A percentile compares a stretch with the other conserved stretches of the same genome.
These are phyloP conservation scores for Martes flavigula DNA, from an alignment of 2,797 vertebrate species.

Conservation along the genomic window DNA sequence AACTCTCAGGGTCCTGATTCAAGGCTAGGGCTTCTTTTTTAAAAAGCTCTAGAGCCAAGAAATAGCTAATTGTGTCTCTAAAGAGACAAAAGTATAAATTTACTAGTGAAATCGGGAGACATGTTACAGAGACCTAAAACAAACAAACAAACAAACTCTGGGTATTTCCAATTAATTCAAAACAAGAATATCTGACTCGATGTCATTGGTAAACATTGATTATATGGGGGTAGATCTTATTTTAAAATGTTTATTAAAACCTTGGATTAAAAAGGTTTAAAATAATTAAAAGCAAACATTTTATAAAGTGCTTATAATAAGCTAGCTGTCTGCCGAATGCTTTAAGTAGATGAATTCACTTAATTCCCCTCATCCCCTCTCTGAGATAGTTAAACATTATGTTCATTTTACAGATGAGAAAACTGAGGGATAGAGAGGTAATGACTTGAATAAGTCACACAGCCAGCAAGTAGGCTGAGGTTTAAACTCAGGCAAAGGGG, in stretches of 20 bases:
- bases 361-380: neutral
- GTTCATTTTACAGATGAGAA: neutral
- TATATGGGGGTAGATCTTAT: neutral
- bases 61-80: neutral
- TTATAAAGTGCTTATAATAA: neutral
- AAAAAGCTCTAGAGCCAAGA: neutral
- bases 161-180: neutral
- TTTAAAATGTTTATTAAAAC: constrained; percentile 20
- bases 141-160: neutral
- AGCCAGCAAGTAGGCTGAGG: neutral
- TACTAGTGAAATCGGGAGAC: neutral
- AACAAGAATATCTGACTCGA: neutral
- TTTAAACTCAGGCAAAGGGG: neutral
- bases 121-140: constrained; percentile 3
- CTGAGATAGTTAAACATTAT: neutral
- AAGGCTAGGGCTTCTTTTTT: neutral
- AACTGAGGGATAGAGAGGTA: neutral
- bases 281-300: constrained; percentile 5
- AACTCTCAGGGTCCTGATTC: neutral
- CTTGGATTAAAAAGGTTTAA: neutral
- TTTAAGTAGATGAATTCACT: constrained; percentile 11
- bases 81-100: neutral
- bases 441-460: neutral
- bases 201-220: neutral
- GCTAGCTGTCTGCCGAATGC: neutral